phyloP scores from a whole-genome alignment of 2,113 vertebrate genomes.

The Atherinomorus stipes region DNA sequence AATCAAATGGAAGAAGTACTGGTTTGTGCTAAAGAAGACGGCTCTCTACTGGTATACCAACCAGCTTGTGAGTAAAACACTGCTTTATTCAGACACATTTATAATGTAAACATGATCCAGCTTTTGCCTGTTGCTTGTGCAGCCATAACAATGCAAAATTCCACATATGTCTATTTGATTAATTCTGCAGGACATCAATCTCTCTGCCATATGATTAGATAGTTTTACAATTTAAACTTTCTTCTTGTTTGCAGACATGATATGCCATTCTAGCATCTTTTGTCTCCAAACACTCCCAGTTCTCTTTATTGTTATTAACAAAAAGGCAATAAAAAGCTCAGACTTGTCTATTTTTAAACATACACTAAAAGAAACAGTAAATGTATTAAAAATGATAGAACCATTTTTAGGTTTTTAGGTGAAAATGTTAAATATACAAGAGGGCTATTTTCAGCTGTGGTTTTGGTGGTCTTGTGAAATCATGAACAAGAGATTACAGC shows the following conservation, averaged over 20 bases:
- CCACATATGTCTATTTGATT: not conserved
- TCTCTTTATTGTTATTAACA: not conserved
- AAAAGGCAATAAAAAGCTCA: not conserved
- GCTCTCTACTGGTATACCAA: constrained; percentile 94
- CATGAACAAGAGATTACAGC: too few relatives aligned
- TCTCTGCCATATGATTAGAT: not conserved
- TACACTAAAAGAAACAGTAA: not conserved
- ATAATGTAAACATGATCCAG: not conserved
- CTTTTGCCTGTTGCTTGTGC: not conserved
- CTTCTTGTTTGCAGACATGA: not conserved
- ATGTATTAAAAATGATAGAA: too few relatives aligned
- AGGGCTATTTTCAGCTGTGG: too few relatives aligned
- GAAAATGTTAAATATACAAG: too few relatives aligned
- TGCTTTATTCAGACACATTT: not conserved
- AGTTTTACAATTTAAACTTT: too few relatives aligned
- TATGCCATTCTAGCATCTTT: too few relatives aligned
- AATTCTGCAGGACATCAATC: not conserved
- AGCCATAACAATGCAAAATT: not conserved
- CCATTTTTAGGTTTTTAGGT: too few relatives aligned
- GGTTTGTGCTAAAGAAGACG: constrained; percentile 95
- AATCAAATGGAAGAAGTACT: constrained; percentile 99
- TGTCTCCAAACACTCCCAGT: too few relatives aligned
- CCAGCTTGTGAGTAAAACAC: constrained; percentile 88
- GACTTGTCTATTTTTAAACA: not conserved
- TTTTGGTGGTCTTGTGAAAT: too few relatives aligned